Evolutionary conservation across 1,140 invertebrate genomes (phyloP).

Genomic region (Wiebesia pumilae): DNA sequence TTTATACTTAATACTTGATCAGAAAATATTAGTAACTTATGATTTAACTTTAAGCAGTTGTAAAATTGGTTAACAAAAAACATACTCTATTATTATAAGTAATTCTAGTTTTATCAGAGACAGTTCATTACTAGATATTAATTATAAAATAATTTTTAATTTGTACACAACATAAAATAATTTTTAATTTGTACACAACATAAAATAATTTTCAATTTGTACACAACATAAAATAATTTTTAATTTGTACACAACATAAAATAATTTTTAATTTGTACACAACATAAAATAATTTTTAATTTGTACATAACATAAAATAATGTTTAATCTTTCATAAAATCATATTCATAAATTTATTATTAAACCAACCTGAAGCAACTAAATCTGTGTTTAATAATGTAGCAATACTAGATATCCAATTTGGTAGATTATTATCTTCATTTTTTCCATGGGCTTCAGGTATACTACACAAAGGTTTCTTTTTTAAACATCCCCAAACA

Average conservation of each 20-base stretch:
- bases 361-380: constrained; percentile 86
- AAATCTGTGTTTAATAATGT: constrained; percentile 91
- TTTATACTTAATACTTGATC: too few species aligned
- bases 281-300: too few species aligned
- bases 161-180: too few species aligned
- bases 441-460: constrained; percentile 84
- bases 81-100: background rate
- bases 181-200: too few species aligned
- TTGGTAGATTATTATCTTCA: constrained; percentile 79
- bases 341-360: background rate
- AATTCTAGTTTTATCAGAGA: background rate
- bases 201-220: too few species aligned
- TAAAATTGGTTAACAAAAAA: background rate
- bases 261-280: too few species aligned
- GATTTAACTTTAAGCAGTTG: background rate
- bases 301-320: too few species aligned
- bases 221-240: too few species aligned
- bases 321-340: too few species aligned
- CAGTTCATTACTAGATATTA: too few species aligned
- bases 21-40: background rate
- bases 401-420: constrained; percentile 91
- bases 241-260: too few species aligned
- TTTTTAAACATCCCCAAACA: constrained; percentile 92
- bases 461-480: constrained; percentile 88
- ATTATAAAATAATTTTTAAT: too few species aligned